phyloP scores from a whole-genome alignment of 2,797 vertebrate genomes.

The Nasua narica region DNA sequence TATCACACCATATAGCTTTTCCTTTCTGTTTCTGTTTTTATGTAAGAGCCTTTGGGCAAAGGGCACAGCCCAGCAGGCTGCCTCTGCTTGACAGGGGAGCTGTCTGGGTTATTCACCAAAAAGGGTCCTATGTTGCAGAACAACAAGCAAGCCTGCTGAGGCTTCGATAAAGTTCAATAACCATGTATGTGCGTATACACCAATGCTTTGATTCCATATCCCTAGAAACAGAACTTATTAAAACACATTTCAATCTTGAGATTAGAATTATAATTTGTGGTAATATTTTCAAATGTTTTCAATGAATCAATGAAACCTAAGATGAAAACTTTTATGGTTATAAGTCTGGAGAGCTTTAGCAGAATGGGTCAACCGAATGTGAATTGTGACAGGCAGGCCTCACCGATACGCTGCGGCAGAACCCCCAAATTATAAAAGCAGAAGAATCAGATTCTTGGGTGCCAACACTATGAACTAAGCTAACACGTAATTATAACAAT shows the following conservation, averaged over 20 bases:
- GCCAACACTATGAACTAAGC: neutral
- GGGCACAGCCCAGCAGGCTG: neutral
- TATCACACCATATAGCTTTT: neutral
- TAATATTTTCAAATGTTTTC: neutral
- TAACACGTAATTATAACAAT: neutral
- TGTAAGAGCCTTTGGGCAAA: neutral
- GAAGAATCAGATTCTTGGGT: neutral
- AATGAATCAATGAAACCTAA: neutral
- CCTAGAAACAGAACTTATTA: neutral
- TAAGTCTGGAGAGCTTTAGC: neutral
- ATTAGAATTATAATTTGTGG: neutral
- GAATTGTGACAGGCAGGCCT: neutral
- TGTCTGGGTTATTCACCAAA: neutral
- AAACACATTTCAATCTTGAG: neutral
- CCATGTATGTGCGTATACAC: fast-evolving
- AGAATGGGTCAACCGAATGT: neutral
- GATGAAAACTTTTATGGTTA: neutral
- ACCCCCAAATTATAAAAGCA: neutral
- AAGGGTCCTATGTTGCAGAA: neutral
- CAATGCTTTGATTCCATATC: neutral
- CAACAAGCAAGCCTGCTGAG: neutral
- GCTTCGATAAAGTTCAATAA: neutral
- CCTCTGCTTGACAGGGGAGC: neutral
- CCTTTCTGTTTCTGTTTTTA: neutral
- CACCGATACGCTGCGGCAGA: neutral